Evolutionary conservation across 2,113 vertebrate species (phyloP).

Genomic region (Sigmodon hispidus): DNA sequence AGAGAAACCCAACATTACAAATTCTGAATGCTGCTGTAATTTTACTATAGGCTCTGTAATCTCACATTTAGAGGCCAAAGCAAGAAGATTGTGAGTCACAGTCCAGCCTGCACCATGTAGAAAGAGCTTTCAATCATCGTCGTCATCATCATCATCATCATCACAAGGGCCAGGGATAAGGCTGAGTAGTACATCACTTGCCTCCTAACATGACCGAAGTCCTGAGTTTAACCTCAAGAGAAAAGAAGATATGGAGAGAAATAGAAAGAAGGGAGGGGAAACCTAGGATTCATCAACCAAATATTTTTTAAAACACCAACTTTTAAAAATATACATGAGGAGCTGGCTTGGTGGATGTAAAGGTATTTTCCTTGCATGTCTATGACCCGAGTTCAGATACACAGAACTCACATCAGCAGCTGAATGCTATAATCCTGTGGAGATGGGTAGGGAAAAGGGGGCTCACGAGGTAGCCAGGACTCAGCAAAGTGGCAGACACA

Average conservation of each 20-base stretch:
- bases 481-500: not conserved
- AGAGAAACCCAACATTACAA: not conserved
- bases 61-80: not conserved
- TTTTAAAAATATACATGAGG: not conserved
- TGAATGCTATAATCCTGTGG: not conserved
- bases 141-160: too few relatives aligned
- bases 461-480: not conserved
- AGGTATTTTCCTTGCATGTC: not conserved
- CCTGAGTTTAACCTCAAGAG: not conserved
- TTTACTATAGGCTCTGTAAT: not conserved
- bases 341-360: not conserved
- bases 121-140: not conserved
- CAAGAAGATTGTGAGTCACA: not conserved
- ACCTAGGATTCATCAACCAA: not conserved
- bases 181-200: not conserved
- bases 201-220: not conserved
- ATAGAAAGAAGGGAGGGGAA: too few relatives aligned
- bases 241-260: too few relatives aligned
- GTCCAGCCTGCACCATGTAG: not conserved
- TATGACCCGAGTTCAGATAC: not conserved
- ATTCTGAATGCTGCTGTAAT: not conserved
- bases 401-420: not conserved
- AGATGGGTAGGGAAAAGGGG: not conserved
- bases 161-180: not conserved
- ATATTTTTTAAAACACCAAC: not conserved